phyloP scores from a whole-genome alignment of 2,797 vertebrate species.

The Sebastes matsubarae region DNA sequence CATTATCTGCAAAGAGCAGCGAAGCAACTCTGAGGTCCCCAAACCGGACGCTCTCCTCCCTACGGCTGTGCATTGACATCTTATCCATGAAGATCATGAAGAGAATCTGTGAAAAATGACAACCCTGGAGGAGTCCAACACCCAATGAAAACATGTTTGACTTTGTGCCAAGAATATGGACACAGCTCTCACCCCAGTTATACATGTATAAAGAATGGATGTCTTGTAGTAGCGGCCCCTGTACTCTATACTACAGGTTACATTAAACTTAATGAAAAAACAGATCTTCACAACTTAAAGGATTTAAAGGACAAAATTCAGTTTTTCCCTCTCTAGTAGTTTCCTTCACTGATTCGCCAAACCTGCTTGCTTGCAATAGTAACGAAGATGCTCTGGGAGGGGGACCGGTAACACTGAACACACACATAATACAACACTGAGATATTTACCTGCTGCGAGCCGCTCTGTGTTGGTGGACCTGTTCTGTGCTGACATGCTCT shows the following conservation, averaged over 20 bases:
- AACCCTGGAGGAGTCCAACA: background rate
- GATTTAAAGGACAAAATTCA: too few species aligned
- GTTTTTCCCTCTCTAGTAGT: too few species aligned
- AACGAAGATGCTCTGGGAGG: background rate
- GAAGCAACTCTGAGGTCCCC: background rate
- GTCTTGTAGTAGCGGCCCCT: too few species aligned
- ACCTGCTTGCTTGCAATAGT: too few species aligned
- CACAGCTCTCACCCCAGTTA: background rate
- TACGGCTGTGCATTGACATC: background rate
- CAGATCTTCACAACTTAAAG: too few species aligned
- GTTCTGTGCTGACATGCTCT: slow-evolving; percentile 91
- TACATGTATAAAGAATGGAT: background rate
- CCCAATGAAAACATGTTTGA: background rate
- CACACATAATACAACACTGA: background rate
- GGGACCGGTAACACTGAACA: background rate
- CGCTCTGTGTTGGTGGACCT: slow-evolving; percentile 84
- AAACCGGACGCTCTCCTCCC: too few species aligned
- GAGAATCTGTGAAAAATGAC: background rate
- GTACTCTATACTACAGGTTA: too few species aligned
- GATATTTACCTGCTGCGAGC: slow-evolving; percentile 86
- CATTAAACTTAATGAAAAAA: too few species aligned
- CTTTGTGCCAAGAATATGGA: background rate
- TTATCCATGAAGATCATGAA: background rate
- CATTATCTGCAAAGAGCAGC: background rate
- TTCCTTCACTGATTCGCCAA: too few species aligned